Evolutionary conservation across 2,113 vertebrate genomes (phyloP), one percentile per base, ranked within the genome.

Genomic region (Pampusana beccarii): DNA sequence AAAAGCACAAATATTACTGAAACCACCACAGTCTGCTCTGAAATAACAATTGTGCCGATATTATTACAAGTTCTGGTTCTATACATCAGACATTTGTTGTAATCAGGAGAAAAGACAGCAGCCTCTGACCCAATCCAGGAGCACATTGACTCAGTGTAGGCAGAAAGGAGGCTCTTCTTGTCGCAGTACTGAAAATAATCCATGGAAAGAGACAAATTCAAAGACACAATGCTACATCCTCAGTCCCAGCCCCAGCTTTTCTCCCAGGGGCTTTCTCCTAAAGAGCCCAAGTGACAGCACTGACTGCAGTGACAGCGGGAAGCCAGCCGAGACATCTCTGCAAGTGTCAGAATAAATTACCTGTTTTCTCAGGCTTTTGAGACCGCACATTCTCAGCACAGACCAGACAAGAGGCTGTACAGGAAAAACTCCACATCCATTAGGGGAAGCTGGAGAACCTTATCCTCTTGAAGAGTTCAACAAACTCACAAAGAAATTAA

Each of bases 371-470:
- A 1, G 57, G 51, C 69, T 86, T 83, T 75, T 40, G 64, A 77
- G 54, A 54, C 42, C 46, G 62, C 0, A 0, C 0, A 0, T 58
- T 92, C 73, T 51, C 73, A 58, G n/a, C 0, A 0, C 31, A 66
- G 66, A 34, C 21, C 33, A 44, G 67, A 24, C 11, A 38, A 70
- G 60, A 40, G n/a, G 40, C 25, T 46, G 14, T 6, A 24, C 1
- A 56, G n/a, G 25, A 80, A 71, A 87, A 57, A 13, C 33, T 85
- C 25, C 29, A 11, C 8, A 11, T 38, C 17, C 1, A 1, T 42
- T 51, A 77, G 15, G 73, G 54, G 17, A 77, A 60, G 23, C 23
- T 60, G 48, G 42, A 60, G 34, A 74, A 40, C 36, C 16, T 16
- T 34, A 17, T 42, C 36, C 31, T 51, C 24, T 69, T 44, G 16